Evolutionary conservation across 2,113 vertebrate genomes (phyloP).

Genomic region (Ondatra zibethicus): DNA sequence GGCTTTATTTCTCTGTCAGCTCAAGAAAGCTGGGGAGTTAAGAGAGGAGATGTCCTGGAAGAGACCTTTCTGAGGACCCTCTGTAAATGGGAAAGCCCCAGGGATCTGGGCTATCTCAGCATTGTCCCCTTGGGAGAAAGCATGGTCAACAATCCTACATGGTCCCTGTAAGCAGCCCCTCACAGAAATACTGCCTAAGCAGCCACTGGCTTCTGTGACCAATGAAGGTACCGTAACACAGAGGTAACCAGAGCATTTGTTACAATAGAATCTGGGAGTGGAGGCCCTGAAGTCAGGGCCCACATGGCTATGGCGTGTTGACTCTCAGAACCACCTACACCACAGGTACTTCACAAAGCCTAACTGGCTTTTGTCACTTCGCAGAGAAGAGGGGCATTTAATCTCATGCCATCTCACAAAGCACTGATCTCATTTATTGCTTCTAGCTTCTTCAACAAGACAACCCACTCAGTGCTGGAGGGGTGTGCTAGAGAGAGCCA

Average conservation of each 20-base stretch:
- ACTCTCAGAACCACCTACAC: rapidly evolving
- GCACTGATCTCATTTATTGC: conserved; percentile 53
- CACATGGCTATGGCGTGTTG: not conserved
- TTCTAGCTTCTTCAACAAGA: conserved; percentile 58
- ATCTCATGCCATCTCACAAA: too few species aligned
- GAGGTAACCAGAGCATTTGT: rapidly evolving
- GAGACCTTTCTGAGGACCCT: not conserved
- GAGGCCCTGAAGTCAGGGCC: not conserved
- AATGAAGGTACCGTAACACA: too few species aligned
- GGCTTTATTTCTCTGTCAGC: not conserved
- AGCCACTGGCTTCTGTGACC: rapidly evolving
- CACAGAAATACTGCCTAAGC: too few species aligned
- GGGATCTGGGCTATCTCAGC: not conserved
- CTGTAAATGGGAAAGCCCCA: not conserved
- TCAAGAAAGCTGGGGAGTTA: not conserved
- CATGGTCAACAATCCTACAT: rapidly evolving
- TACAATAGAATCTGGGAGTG: not conserved
- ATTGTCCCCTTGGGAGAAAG: rapidly evolving
- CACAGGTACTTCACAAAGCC: conserved; percentile 46
- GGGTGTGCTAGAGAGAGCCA: conserved; percentile 49
- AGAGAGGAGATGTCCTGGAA: rapidly evolving
- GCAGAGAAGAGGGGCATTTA: not conserved
- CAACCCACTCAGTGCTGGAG: conserved; percentile 41
- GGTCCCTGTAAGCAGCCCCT: not conserved
- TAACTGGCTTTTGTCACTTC: conserved; percentile 13